Evolutionary conservation across 2,113 vertebrate species (phyloP).

Genomic region (Lethenteron reissneri): DNA sequence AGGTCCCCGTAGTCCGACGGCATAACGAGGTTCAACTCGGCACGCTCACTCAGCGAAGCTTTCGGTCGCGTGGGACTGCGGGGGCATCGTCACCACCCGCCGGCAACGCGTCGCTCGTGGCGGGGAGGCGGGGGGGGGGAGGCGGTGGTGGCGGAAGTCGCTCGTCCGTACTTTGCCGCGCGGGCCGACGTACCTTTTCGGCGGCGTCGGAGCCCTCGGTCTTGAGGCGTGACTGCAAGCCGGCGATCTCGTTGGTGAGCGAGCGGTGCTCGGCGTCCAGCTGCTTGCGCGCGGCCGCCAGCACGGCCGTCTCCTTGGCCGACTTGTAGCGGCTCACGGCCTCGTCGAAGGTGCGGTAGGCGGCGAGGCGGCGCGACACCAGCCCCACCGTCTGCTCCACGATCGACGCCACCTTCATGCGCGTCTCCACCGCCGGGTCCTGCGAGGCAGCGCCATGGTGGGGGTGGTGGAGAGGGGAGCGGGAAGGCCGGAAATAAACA

Average conservation of each 20-base stretch:
- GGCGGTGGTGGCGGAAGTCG: not conserved
- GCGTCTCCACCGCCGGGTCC: constrained; percentile 87
- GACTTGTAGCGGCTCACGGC: constrained; percentile 89
- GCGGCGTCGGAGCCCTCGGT: constrained; percentile 75
- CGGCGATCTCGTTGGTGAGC: constrained; percentile 51
- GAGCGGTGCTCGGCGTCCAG: constrained; percentile 67
- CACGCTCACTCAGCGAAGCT: not conserved
- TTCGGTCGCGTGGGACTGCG: not conserved
- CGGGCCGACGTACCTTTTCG: constrained; percentile 53
- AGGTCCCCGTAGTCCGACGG: not conserved
- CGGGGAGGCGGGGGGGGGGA: not conserved
- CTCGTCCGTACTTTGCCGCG: not conserved
- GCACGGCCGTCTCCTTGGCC: constrained; percentile 54
- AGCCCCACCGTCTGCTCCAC: constrained; percentile 85
- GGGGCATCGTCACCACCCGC: not conserved
- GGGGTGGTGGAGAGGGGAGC: no score
- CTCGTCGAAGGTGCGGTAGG: constrained; percentile 87
- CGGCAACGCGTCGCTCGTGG: not conserved
- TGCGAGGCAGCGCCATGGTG: constrained; percentile 15
- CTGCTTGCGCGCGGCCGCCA: constrained; percentile 63
- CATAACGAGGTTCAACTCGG: not conserved
- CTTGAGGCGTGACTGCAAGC: constrained; percentile 68
- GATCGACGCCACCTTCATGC: constrained; percentile 96
- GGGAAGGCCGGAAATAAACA: no score
- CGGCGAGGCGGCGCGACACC: constrained; percentile 76